These are phyloP conservation scores for Dicyrtoma fusca DNA, from an alignment of 2,888 invertebrate species.

Conservation along the genomic window DNA sequence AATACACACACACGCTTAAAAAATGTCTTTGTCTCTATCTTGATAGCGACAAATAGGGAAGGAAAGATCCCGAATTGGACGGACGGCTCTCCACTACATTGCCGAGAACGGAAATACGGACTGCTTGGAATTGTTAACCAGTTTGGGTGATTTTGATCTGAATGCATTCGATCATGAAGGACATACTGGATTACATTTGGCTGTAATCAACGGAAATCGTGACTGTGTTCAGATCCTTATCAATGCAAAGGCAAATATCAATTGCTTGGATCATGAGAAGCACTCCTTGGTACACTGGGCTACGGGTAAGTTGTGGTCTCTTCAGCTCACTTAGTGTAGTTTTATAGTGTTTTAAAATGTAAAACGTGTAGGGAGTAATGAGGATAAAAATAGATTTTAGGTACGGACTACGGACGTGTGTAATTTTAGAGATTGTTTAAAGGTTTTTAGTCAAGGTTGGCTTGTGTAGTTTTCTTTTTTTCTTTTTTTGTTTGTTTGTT, in stretches of 20 bases:
- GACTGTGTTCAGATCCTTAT: slow-evolving; percentile 83
- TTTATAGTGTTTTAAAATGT: too few relatives aligned
- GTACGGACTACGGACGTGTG: too few relatives aligned
- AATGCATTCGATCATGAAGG: slow-evolving; percentile 89
- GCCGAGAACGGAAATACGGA: slow-evolving; percentile 70
- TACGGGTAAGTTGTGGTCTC: slow-evolving; percentile 82
- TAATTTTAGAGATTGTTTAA: too few relatives aligned
- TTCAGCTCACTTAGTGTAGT: too few relatives aligned
- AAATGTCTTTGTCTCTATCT: too few relatives aligned
- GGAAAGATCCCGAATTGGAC: slow-evolving; percentile 78
- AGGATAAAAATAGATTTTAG: too few relatives aligned
- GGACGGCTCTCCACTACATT: slow-evolving; percentile 93
- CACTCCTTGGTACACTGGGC: slow-evolving; percentile 99
- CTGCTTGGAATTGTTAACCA: slow-evolving; percentile 64
- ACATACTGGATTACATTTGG: slow-evolving; percentile 91
- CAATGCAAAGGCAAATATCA: slow-evolving; percentile 85
- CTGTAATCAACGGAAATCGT: slow-evolving; percentile 90
- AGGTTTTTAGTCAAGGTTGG: too few relatives aligned
- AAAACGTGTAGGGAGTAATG: too few relatives aligned
- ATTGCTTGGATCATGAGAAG: slow-evolving; percentile 87
- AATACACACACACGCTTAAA: too few relatives aligned
- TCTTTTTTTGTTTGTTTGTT: neutral
- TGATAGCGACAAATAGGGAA: slow-evolving; percentile 58
- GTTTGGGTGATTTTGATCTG: slow-evolving; percentile 77
- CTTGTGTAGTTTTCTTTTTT: too few relatives aligned